Evolutionary conservation across 2,888 invertebrate genomes (phyloP).

Genomic region (Drosophila fulvimacula): DNA sequence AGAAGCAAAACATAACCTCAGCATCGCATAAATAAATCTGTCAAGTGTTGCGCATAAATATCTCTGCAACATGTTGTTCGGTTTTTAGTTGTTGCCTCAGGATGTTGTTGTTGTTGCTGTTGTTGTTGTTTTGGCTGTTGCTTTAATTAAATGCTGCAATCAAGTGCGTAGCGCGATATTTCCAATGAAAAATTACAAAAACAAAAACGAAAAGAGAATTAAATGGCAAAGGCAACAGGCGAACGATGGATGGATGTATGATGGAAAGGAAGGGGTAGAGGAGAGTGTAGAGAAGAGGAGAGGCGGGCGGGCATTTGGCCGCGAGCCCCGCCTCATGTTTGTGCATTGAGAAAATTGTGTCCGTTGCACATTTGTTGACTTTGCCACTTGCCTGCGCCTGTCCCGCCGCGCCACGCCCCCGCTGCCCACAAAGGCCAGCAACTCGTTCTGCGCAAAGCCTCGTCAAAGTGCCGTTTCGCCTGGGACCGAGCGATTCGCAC

Average conservation of each 20-base stretch:
- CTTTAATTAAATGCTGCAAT: constrained; percentile 81
- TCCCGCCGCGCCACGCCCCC: background rate
- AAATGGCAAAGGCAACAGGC: constrained; percentile 61
- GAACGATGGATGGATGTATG: constrained; percentile 5
- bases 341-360: constrained; percentile 81
- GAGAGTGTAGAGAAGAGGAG: background rate
- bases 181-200: constrained; percentile 78
- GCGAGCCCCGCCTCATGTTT: constrained; percentile 68
- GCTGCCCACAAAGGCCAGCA: background rate
- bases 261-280: background rate
- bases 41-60: constrained; percentile 81
- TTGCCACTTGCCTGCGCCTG: constrained; percentile 73
- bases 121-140: constrained; percentile 63
- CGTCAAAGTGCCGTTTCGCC: constrained; percentile 62
- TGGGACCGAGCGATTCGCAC: constrained; percentile 25
- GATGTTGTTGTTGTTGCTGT: constrained; percentile 57
- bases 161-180: constrained; percentile 81
- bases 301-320: constrained; percentile 60
- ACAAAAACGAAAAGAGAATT: constrained; percentile 30
- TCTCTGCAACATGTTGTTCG: constrained; percentile 77
- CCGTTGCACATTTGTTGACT: constrained; percentile 79
- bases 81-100: constrained; percentile 70
- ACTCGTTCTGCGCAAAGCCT: constrained; percentile 14
- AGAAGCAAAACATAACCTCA: constrained; percentile 48
- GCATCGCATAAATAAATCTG: constrained; percentile 77